Base-by-base conservation (phyloP, 2,797 vertebrate genomes). In the Cossypha dichroa region DNA sequence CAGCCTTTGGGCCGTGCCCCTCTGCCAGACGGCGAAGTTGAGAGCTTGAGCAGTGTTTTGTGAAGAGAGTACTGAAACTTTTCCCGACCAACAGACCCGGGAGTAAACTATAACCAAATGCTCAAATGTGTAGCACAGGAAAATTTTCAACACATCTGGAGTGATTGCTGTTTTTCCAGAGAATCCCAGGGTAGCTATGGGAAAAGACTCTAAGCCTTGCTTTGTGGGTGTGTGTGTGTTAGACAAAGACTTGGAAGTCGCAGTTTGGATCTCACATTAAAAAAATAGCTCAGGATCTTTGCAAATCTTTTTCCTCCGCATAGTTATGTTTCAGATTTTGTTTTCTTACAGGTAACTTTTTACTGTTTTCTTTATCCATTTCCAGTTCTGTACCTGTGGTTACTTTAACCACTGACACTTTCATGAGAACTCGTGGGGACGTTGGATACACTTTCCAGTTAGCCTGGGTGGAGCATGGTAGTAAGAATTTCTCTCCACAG, bases 201-300 rank as follows among this genome's bases (percentile, higher is more conserved):
- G 62, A 34, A 63, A 67, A 18, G 58, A 3, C 20, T 45, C 59
- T 3, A 9, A 88, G 75, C 56, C 46, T n/a, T 28, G 63, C 56
- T 75, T 45, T 76, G 28, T 76, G 43, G 22, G 46, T 28, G n/a
- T 16, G 43, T 48, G 29, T 28, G n/a, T 15, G 43, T 70, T 75
- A 78, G 90, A 91, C 86, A 92, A 95, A 95, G 89, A 22, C 66
- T 66, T 59, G 19, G 18, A 89, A 75, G 69, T 58, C 56, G 31
- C 48, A 10, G 38, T 59, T 91, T 41, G 74, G 20, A 43, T 55
- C 34, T 69, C 40, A 22, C n/a, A 5, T 59, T 40, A 21, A 62
- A 66, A 66, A 85, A 64, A 16, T 1, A 80, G 34, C n/a, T 58
- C 51, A 31, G 33, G 63, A 28, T 85, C 55, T 41, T 26, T 45